A percentile compares a stretch with the other conserved stretches of the same genome.
These are phyloP conservation scores for Canis aureus DNA, from an alignment of 2,113 vertebrate species.

Conservation along the genomic window DNA sequence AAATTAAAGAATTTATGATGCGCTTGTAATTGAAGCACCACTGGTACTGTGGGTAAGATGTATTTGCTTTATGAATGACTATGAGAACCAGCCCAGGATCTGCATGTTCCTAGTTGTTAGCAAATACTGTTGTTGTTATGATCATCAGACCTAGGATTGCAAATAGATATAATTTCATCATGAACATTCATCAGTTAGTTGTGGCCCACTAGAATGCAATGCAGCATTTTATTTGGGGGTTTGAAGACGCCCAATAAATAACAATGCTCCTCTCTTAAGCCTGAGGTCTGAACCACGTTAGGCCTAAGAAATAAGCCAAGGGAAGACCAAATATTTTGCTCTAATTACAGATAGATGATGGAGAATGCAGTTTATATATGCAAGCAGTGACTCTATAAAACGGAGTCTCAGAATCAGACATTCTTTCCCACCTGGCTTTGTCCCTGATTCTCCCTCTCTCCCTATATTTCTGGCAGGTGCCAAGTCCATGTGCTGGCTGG, in stretches of 20 bases:
- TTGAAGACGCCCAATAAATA: background rate
- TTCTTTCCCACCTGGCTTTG: background rate
- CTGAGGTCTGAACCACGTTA: background rate
- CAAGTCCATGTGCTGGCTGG: background rate
- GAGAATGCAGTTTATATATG: background rate
- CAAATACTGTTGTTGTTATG: background rate
- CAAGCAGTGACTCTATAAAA: background rate
- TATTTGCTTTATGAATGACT: background rate
- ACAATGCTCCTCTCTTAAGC: background rate
- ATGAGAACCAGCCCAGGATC: background rate
- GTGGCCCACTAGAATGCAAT: no score
- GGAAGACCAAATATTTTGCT: background rate
- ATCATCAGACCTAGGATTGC: background rate
- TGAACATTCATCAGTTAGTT: background rate
- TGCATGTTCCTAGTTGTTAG: background rate
- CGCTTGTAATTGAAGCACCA: background rate
- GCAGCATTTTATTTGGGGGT: background rate
- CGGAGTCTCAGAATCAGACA: background rate
- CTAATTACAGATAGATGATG: background rate
- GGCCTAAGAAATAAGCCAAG: background rate
- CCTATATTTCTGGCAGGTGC: background rate
- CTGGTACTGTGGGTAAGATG: accelerated
- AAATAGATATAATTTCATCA: background rate
- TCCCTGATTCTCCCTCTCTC: no score
- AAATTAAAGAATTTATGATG: background rate